Conservation (phyloP, 2,888 invertebrate species). For the Mythimna ferrago region DNA sequence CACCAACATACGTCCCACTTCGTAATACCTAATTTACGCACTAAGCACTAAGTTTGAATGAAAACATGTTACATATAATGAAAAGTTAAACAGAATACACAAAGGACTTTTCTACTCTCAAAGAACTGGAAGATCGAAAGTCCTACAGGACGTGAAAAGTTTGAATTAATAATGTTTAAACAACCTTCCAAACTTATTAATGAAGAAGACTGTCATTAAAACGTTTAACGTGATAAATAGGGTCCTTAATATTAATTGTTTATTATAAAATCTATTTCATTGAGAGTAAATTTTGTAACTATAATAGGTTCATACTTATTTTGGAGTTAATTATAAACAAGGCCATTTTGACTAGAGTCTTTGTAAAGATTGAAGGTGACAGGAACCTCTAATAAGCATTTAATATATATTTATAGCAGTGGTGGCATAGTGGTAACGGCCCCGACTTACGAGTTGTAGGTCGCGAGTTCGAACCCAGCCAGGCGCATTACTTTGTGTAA, state of each 20-base stretch:
- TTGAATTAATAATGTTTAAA: slow-evolving; percentile 40
- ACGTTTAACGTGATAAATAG: slow-evolving; percentile 12
- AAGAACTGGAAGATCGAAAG: slow-evolving; percentile 19
- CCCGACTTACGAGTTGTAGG: too few species aligned
- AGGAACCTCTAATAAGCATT: not conserved
- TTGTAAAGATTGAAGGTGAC: not conserved
- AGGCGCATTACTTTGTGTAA: too few species aligned
- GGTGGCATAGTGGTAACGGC: too few species aligned
- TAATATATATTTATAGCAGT: not conserved
- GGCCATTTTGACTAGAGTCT: not conserved
- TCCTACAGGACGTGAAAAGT: slow-evolving; percentile 14
- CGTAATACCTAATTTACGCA: not conserved
- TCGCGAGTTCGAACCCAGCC: too few species aligned
- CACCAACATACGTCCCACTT: not conserved
- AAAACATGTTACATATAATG: slow-evolving; percentile 7
- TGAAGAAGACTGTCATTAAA: slow-evolving; percentile 18
- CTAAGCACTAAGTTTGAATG: not conserved
- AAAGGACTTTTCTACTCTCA: slow-evolving; percentile 12
- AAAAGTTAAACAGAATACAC: slow-evolving; percentile 11
- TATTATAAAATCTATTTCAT: not conserved
- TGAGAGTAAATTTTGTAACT: not conserved
- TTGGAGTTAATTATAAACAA: not conserved
- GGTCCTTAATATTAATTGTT: slow-evolving; percentile 14
- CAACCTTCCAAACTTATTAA: slow-evolving; percentile 1
- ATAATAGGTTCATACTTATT: not conserved